These are phyloP conservation scores for Mellilla xanthometata DNA, from an alignment of 2,888 invertebrate genomes.

Conservation along the genomic window DNA sequence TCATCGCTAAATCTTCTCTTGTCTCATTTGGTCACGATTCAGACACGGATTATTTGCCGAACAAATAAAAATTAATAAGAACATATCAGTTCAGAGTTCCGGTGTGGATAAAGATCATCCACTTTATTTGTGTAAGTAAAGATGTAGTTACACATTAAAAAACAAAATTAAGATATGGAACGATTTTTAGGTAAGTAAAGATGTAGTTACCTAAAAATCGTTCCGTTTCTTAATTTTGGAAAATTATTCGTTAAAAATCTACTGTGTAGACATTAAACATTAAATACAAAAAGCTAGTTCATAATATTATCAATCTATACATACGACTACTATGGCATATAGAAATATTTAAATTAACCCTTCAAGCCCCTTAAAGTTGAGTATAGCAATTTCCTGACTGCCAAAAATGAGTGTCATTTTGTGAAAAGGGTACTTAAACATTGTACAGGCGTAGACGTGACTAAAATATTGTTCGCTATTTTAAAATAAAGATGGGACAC, in stretches of 20 bases:
- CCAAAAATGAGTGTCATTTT: slow-evolving; percentile 72
- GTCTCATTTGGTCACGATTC: slow-evolving; percentile 5
- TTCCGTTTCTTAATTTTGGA: too few relatives aligned
- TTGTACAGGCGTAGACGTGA: slow-evolving; percentile 32
- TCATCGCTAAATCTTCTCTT: slow-evolving; percentile 14
- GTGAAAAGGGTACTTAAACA: slow-evolving; percentile 58
- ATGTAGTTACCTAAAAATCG: too few relatives aligned
- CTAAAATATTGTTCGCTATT: slow-evolving; percentile 15
- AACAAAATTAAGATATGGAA: too few relatives aligned
- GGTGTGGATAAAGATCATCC: too few relatives aligned
- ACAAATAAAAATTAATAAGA: neutral
- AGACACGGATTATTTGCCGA: neutral
- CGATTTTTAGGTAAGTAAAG: too few relatives aligned
- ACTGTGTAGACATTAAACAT: neutral
- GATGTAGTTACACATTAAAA: too few relatives aligned
- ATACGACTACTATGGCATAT: too few relatives aligned
- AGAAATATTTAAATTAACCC: neutral
- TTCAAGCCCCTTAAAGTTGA: slow-evolving; percentile 33
- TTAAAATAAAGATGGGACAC: neutral
- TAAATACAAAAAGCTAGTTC: neutral
- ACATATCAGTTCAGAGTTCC: neutral
- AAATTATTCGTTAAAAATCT: neutral
- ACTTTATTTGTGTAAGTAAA: too few relatives aligned
- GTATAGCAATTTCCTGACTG: slow-evolving; percentile 67
- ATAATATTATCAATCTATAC: neutral